Conservation (phyloP, 2,797 vertebrate species). For the Lemur catta region DNA sequence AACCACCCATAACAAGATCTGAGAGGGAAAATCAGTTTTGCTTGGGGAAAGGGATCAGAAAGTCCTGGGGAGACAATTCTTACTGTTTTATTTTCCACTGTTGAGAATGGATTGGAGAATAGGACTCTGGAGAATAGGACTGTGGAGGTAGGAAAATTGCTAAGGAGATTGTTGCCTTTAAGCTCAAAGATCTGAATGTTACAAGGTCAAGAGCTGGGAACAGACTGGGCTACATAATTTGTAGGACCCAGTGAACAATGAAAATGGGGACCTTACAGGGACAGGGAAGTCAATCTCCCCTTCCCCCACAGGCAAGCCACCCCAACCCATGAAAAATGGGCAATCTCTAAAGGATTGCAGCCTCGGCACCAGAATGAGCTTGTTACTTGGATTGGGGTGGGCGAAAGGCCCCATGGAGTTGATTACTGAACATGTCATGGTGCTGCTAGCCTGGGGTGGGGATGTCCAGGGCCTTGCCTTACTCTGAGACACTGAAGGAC, state of each 20-base stretch:
- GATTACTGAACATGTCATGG: background rate
- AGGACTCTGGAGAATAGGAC: background rate
- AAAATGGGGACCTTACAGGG: background rate
- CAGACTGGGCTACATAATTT: background rate
- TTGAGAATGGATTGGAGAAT: background rate
- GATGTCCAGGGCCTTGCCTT: background rate
- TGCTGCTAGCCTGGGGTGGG: background rate
- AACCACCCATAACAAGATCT: background rate
- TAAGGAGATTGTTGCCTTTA: background rate
- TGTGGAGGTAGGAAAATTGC: background rate
- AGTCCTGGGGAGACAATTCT: background rate
- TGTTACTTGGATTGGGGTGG: background rate
- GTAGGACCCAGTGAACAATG: background rate
- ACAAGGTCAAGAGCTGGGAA: background rate
- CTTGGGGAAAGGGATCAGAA: background rate
- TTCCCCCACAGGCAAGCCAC: background rate
- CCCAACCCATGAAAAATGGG: background rate
- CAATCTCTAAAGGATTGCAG: background rate
- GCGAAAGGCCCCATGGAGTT: background rate
- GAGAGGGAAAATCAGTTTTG: background rate
- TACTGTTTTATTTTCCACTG: background rate
- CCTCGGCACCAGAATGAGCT: background rate
- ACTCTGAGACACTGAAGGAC: background rate
- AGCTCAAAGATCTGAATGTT: background rate
- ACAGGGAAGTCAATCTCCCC: background rate